Conservation (phyloP, 2,888 invertebrate species). For the Eretmocerus hayati region DNA sequence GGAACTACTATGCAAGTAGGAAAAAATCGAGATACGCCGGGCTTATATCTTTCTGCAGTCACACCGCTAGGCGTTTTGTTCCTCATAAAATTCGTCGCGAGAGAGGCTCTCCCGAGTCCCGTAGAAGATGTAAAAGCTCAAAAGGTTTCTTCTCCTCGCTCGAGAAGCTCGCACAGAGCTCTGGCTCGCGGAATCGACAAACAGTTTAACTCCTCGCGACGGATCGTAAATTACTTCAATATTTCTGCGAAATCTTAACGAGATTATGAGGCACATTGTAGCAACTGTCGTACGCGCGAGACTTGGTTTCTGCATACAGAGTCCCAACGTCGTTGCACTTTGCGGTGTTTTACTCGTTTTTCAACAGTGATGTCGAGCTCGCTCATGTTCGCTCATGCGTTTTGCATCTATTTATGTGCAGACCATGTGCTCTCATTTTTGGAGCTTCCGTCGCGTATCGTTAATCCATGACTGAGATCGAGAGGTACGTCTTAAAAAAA, state of each 20-base stretch:
- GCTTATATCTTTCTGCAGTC: slow-evolving; percentile 8
- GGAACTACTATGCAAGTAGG: too few relatives aligned
- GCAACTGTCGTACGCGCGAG: slow-evolving; percentile 17
- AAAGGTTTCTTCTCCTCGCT: slow-evolving; percentile 12
- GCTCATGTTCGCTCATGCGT: too few relatives aligned
- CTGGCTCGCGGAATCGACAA: slow-evolving; percentile 12
- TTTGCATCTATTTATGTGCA: too few relatives aligned
- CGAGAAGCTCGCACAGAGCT: slow-evolving; percentile 17
- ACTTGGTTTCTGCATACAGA: background rate
- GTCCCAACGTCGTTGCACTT: too few relatives aligned
- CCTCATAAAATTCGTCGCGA: slow-evolving; percentile 14
- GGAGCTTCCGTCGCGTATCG: too few relatives aligned
- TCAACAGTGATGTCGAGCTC: too few relatives aligned
- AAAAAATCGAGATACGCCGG: too few relatives aligned
- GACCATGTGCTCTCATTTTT: too few relatives aligned
- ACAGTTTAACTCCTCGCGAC: slow-evolving; percentile 31
- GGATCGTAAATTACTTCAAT: slow-evolving; percentile 46
- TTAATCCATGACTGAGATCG: too few relatives aligned
- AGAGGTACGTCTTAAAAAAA: too few relatives aligned
- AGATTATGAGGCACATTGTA: slow-evolving; percentile 46
- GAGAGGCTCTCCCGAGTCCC: background rate
- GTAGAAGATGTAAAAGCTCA: slow-evolving; percentile 12
- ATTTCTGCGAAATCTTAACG: slow-evolving; percentile 47
- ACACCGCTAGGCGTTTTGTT: slow-evolving; percentile 3
- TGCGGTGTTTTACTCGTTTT: too few relatives aligned